Evolutionary conservation across 2,888 invertebrate genomes (phyloP), one percentile per base, ranked within the genome.

Genomic region (Dendrolimus pini): DNA sequence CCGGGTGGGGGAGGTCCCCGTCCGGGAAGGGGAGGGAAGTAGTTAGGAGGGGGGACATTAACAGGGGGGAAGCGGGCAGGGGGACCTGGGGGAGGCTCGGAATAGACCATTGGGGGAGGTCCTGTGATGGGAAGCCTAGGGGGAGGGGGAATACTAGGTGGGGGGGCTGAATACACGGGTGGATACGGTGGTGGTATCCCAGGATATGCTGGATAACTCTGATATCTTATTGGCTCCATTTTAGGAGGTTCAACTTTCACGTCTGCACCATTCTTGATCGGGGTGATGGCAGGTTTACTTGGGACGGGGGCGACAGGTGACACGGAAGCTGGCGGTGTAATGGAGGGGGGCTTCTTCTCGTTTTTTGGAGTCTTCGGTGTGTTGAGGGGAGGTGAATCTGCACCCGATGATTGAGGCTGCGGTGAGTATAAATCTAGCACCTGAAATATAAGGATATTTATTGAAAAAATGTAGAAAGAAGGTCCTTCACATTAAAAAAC

Each of bases 351-450:
- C 69, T 84, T 85, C 72, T 92, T 92, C 68, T 92, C 92, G 75
- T 92, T 92, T 85, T 93, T 93, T 78, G 91, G 82, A 64, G 78
- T 70, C 75, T 87, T 62, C 1, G 90, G 74, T 41, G 93, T 86
- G 53, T 90, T 79, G 47, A 93, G 82, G 1, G 94, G 95, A 1
- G 96, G 96, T 65, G 96, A 93, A 59, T 95, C 94, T 0, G 92
- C 92, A 12, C 93, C 92, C 9, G 92, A 85, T 0, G 89, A 83
- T 65, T 93, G 91, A 56, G 92, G 92, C 63, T 95, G 93, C 68
- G 95, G 94, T 0, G 96, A 96, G 85, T 99, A 99, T 60, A 99
- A 89, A 84, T 99, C 99, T 63, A 99, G 83, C 10, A 94, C 94
- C 89, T 94, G 75, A 0, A 73, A 75, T 56, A 7, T 58, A 41